These are phyloP conservation scores for Dicerorhinus sumatrensis DNA, from an alignment of 2,113 vertebrate species.

Conservation along the genomic window DNA sequence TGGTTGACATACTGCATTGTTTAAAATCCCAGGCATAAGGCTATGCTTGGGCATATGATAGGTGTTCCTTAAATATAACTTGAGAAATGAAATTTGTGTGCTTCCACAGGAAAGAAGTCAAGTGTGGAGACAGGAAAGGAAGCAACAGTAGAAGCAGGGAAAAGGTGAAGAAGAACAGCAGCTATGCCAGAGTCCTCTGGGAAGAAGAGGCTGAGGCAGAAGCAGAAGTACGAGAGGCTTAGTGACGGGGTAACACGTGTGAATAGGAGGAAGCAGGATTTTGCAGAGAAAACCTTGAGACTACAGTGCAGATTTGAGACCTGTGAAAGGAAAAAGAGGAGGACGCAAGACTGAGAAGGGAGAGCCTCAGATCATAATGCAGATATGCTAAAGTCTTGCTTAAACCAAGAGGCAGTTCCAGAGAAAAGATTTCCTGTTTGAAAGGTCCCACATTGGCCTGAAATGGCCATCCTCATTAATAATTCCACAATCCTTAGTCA, in stretches of 20 bases:
- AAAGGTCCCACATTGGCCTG: neutral
- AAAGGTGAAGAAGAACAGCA: neutral
- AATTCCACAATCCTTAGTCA: neutral
- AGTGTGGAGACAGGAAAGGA: neutral
- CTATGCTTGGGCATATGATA: neutral
- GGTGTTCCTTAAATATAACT: neutral
- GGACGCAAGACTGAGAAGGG: neutral
- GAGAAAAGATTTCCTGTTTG: neutral
- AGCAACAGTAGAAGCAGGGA: neutral
- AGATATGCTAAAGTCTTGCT: neutral
- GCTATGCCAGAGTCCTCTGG: neutral
- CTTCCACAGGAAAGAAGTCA: neutral
- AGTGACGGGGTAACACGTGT: neutral
- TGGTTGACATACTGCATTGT: neutral
- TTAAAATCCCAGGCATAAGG: neutral
- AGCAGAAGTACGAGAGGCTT: neutral
- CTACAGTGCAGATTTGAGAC: neutral
- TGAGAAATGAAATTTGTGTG: neutral
- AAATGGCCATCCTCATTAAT: neutral
- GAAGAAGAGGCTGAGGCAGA: neutral
- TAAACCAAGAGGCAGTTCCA: neutral
- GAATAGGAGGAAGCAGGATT: neutral
- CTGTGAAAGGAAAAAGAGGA: neutral
- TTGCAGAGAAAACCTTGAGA: neutral
- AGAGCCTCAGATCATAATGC: neutral